Evolutionary conservation across 2,888 invertebrate genomes (phyloP), one percentile per base, ranked within the genome.

Genomic region (Hyposoter didymator): DNA sequence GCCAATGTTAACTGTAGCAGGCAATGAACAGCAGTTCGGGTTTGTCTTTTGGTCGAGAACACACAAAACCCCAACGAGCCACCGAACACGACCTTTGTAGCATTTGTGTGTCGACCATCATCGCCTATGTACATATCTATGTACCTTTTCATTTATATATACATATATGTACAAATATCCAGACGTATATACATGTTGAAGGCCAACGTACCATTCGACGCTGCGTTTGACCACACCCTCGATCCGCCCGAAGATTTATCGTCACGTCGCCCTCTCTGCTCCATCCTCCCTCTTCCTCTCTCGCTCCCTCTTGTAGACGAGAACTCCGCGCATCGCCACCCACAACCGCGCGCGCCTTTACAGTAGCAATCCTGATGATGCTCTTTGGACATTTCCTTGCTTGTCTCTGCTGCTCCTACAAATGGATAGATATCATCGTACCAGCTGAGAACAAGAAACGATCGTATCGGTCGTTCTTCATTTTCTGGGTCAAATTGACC

Each of bases 181-280:
- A 55, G 49, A 78, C 28, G 75, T 64, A 45, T 55, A 62, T 47
- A 70, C 43, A 74, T 39, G 66, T 52, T 52, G 74, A 55, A 78
- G 79, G 67, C 72, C 69, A 81, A 81, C 70, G 84, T 85, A 87
- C 86, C 79, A 88, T 73, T 87, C 87, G 83, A 88, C 88, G 84
- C 84, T 92, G 92, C 91, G 91, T 92, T 93, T 92, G 93, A 93
- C 94, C 93, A 93, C 93, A 93, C 93, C 93, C 93, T 92, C 92
- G 91, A 91, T 91, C 89, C 90, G 78, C 89, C 88, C 89, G 90
- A 92, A 93, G 93, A 93, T 93, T 93, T 93, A 93, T 93, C 88
- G 89, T 74, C 86, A 80, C 82, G 89, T 85, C 86, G 87, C 87
- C 87, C 87, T 86, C 81, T 75, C 78, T 78, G 86, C 85, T 76